Base-by-base conservation (phyloP, 2,888 invertebrate species). In the Latrodectus hesperus region DNA sequence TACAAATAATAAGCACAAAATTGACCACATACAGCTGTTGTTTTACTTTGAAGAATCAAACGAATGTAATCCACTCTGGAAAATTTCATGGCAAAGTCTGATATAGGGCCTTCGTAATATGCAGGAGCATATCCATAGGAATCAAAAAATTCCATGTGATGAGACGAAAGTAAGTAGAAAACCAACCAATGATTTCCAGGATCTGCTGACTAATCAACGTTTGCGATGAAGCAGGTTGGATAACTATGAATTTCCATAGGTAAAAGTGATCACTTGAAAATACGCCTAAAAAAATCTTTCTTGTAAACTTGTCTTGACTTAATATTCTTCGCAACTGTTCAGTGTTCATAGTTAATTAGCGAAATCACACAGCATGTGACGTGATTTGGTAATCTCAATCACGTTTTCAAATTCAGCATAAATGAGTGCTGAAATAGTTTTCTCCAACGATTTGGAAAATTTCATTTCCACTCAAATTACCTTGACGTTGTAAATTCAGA, bases 371-470 rank as follows among this genome's bases (percentile, higher is more conserved):
- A 72, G 53, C 0, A 73, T 22, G 77, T 67, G 65, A 11, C 77
- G 65, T 9, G 79, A 70, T 38, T 79, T 79, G 10, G 52, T 79
- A 14, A 91, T 90, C 79, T 91, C 90, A 14, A 91, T 81, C 14
- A 91, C 77, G 71, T 79, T 79, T 65, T 79, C 12, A 71, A 79
- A 79, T 79, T 79, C 79, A 26, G 79, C 79, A 52, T 71, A 79
- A 22, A 71, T 51, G 14, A 70, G 16, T 8, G 70, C 55, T 5
- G 79, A 79, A 55, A 79, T 12, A 26, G 68, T 79, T 79, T 68
- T 26, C 10, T 17, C 22, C n/a, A 79, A 16, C 11, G 70, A 26
- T 38, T 65, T 17, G 3, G 55, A 16, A 17, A 79, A 79, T 53
- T 79, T 79, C 16, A 79, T 22, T 51, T 79, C 79, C 2, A 70